Percentiles rank a stretch among this genome's conserved stretches.
phyloP scores from a whole-genome alignment of 2,113 vertebrate genomes.

The Corythornis madagascariensis region DNA sequence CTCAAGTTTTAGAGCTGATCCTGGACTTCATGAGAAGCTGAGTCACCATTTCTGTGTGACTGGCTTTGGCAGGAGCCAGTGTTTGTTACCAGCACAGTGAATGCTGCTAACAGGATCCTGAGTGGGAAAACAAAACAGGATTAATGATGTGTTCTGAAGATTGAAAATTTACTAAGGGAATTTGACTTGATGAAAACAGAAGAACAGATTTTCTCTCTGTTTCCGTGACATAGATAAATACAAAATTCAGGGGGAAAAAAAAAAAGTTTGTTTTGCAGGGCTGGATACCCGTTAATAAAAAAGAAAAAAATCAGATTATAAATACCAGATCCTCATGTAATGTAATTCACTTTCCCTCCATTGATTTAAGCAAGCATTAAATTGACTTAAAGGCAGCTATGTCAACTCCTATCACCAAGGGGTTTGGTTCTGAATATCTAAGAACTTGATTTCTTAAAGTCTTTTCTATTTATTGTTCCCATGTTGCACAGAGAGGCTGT shows the following conservation, averaged over 20 bases:
- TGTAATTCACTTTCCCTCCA: not conserved
- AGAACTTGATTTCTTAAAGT: slow-evolving; percentile 1
- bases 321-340: not conserved
- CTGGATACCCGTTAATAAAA: not conserved
- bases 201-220: not conserved
- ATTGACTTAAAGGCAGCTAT: slow-evolving; percentile 5
- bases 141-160: not conserved
- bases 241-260: not conserved
- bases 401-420: not conserved
- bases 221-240: not conserved
- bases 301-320: not conserved
- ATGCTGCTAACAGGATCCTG: not conserved
- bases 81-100: not conserved
- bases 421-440: not conserved
- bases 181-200: not conserved
- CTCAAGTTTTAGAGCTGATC: not conserved
- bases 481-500: not conserved
- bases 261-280: not conserved
- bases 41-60: rapidly evolving
- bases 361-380: slow-evolving; percentile 24
- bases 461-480: not conserved
- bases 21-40: not conserved
- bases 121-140: not conserved
- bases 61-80: not conserved
- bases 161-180: not conserved